Conservation (phyloP, 2,888 invertebrate genomes). For the Colletes collaris region DNA sequence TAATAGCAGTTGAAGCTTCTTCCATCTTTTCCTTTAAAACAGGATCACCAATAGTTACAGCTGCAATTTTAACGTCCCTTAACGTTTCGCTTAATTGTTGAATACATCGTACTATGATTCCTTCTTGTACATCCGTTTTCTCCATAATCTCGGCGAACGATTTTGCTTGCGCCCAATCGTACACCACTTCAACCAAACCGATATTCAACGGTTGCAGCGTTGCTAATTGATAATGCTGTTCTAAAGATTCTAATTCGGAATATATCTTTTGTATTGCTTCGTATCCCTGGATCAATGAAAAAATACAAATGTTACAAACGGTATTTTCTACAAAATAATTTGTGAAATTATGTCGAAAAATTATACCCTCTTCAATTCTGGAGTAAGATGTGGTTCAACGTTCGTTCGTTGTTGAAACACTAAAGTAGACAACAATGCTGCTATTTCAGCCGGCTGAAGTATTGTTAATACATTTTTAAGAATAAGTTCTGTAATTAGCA, state of each 20-base stretch:
- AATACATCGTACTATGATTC: conserved; percentile 98
- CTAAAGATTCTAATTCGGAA: conserved; percentile 87
- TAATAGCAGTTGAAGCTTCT: conserved; percentile 95
- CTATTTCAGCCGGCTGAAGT: conserved; percentile 95
- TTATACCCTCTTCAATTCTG: conserved; percentile 51
- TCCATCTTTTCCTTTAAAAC: conserved; percentile 97
- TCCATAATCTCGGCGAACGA: conserved; percentile 97
- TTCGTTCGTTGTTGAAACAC: conserved; percentile 92
- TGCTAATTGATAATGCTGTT: conserved; percentile 84
- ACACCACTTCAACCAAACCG: conserved; percentile 96
- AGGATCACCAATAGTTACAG: conserved; percentile 96
- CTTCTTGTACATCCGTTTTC: conserved; percentile 96
- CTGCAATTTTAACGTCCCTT: conserved; percentile 95
- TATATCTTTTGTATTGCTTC: conserved; percentile 89
- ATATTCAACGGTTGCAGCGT: conserved; percentile 91
- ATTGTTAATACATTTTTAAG: conserved; percentile 94
- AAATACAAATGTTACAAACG: not conserved
- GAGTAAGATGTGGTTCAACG: conserved; percentile 40
- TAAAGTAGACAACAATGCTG: conserved; percentile 95
- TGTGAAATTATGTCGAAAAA: not conserved
- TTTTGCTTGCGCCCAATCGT: conserved; percentile 97
- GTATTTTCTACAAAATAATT: conserved; percentile 3
- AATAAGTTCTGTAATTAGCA: conserved; percentile 97
- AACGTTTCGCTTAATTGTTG: conserved; percentile 97
- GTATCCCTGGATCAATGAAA: conserved; percentile 85